Conservation (phyloP, 1,140 invertebrate species). For the Microplitis demolitor region DNA sequence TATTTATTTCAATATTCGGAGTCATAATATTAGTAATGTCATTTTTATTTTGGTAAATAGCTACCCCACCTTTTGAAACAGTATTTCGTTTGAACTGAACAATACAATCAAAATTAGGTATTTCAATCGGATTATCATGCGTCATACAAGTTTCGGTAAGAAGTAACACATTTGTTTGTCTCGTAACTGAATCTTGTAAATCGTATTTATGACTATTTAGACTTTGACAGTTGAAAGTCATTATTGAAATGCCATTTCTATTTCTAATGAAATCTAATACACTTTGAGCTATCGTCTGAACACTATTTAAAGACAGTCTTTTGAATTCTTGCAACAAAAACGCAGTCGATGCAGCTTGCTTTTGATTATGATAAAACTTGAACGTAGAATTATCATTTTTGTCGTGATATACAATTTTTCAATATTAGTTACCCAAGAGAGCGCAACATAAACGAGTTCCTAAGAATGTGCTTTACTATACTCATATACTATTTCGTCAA, state of each 20-base stretch:
- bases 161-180: slow-evolving; percentile 5
- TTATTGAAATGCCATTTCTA: slow-evolving; percentile 10
- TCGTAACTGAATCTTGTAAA: background rate
- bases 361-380: slow-evolving; percentile 16
- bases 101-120: slow-evolving; percentile 6
- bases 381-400: slow-evolving; percentile 15
- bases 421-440: slow-evolving; percentile 19
- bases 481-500: slow-evolving; percentile 39
- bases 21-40: background rate
- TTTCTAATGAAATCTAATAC: slow-evolving; percentile 11
- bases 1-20: slow-evolving; percentile 9
- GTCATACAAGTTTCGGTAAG: background rate
- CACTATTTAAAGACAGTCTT: slow-evolving; percentile 15
- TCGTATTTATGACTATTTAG: slow-evolving; percentile 13
- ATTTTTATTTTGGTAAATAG: slow-evolving; percentile 21
- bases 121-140: background rate
- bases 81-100: slow-evolving; percentile 11
- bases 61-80: slow-evolving; percentile 12
- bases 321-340: slow-evolving; percentile 17
- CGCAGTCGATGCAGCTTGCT: background rate
- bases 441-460: slow-evolving; percentile 33
- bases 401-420: slow-evolving; percentile 34
- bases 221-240: slow-evolving; percentile 24
- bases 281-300: background rate
- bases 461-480: slow-evolving; percentile 26